Evolutionary conservation across 2,888 invertebrate species (phyloP).

Genomic region (Dioctria rufipes): DNA sequence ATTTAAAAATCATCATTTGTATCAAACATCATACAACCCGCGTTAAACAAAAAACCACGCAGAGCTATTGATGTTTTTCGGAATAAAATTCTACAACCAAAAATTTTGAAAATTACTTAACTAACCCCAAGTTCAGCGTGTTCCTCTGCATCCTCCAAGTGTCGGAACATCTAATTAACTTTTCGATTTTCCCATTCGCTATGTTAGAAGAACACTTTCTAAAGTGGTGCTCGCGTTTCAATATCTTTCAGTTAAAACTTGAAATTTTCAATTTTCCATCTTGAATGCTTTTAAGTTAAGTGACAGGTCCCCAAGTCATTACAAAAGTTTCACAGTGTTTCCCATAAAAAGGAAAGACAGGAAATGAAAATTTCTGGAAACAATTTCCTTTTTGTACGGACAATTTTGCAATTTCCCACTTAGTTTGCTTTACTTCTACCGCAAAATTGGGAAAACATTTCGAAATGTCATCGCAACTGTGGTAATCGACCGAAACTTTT

Average conservation of each 20-base stretch:
- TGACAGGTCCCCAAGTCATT: conserved; percentile 37
- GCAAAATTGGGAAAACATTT: conserved; percentile 44
- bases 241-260: not conserved
- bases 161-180: too few relatives aligned
- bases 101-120: too few relatives aligned
- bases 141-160: too few relatives aligned
- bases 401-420: conserved; percentile 49
- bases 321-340: conserved; percentile 27
- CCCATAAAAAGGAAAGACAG: conserved; percentile 4
- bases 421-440: conserved; percentile 18
- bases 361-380: conserved; percentile 42
- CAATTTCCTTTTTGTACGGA: conserved; percentile 32
- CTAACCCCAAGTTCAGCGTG: too few relatives aligned
- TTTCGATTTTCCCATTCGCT: too few relatives aligned
- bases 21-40: too few relatives aligned
- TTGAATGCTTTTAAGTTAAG: conserved; percentile 2
- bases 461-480: conserved; percentile 31
- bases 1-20: too few relatives aligned
- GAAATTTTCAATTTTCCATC: conserved; percentile 5
- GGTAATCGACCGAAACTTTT: conserved; percentile 27
- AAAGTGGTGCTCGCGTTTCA: too few relatives aligned
- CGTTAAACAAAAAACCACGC: too few relatives aligned
- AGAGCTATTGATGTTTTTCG: too few relatives aligned
- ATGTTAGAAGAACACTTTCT: too few relatives aligned
- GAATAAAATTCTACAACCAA: too few relatives aligned